Conservation (phyloP, 2,888 invertebrate species). For the Falcaria lacertinaria region DNA sequence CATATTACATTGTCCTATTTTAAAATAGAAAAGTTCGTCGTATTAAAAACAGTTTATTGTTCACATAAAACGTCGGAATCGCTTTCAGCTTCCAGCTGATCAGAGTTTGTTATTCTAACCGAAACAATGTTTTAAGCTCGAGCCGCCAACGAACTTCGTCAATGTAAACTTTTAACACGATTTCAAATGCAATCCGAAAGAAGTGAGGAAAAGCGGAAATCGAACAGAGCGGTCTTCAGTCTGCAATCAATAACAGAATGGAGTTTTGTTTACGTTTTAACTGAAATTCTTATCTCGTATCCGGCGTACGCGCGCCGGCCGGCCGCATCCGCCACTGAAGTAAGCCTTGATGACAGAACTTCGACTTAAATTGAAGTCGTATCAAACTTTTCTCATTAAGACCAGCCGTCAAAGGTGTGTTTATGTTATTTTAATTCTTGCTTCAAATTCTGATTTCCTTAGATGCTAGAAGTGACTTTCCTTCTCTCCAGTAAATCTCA, state of each 20-base stretch:
- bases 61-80: conserved; percentile 15
- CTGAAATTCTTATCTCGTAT: conserved; percentile 55
- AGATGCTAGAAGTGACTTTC: conserved; percentile 16
- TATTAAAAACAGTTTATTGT: conserved; percentile 9
- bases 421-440: conserved; percentile 73
- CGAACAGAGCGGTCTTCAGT: conserved; percentile 44
- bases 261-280: conserved; percentile 63
- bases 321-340: conserved; percentile 54
- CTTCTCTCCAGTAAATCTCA: conserved; percentile 9
- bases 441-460: conserved; percentile 51
- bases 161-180: conserved; percentile 64
- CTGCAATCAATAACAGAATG: conserved; percentile 49
- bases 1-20: conserved; percentile 1
- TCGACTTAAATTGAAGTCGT: conserved; percentile 73
- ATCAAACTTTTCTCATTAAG: conserved; percentile 79
- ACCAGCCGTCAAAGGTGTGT: conserved; percentile 73
- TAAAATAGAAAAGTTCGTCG: conserved; percentile 12
- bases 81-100: conserved; percentile 29
- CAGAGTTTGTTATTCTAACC: conserved; percentile 43
- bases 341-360: conserved; percentile 72
- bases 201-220: conserved; percentile 51
- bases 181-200: conserved; percentile 58
- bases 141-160: conserved; percentile 42
- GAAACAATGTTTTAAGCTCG: conserved; percentile 49
- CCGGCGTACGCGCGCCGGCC: conserved; percentile 31